These are phyloP conservation scores for Xyrauchen texanus DNA, from an alignment of 2,113 vertebrate species.

Conservation along the genomic window DNA sequence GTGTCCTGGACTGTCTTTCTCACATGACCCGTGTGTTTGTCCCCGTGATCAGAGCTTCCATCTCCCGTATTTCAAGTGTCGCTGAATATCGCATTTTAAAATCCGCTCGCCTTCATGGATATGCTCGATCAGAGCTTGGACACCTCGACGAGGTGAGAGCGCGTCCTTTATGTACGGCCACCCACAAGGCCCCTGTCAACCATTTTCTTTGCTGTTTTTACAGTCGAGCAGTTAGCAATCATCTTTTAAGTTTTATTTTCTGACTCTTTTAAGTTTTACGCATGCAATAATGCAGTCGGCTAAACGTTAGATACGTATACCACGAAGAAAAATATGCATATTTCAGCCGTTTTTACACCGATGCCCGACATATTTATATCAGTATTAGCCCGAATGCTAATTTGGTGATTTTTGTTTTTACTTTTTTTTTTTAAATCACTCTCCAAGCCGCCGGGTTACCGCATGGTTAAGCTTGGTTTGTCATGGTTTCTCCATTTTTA, in stretches of 20 bases:
- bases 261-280: conserved; percentile 19
- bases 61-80: conserved; percentile 71
- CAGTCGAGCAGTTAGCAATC: conserved; percentile 29
- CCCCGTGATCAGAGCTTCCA: conserved; percentile 89
- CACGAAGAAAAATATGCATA: not conserved
- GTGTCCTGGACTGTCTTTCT: conserved; percentile 83
- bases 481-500: not conserved
- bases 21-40: conserved; percentile 97
- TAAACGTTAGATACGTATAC: not conserved
- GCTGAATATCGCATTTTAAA: conserved; percentile 69
- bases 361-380: conserved; percentile 2
- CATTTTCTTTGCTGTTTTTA: conserved; percentile 42
- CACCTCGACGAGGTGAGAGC: conserved; percentile 83
- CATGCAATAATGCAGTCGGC: not conserved
- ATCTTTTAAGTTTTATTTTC: conserved; percentile 35
- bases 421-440: not conserved
- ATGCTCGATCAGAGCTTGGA: conserved; percentile 90
- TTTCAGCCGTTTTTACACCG: not conserved
- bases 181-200: conserved; percentile 50
- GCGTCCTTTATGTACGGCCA: conserved; percentile 56
- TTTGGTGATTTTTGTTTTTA: conserved; percentile 13
- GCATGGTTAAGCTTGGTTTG: not conserved
- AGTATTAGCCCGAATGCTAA: conserved; percentile 31
- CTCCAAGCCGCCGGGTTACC: not conserved
- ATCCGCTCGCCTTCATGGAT: conserved; percentile 78